Evolutionary conservation across 1,140 invertebrate species (phyloP).

Genomic region (Capitella teleta): DNA sequence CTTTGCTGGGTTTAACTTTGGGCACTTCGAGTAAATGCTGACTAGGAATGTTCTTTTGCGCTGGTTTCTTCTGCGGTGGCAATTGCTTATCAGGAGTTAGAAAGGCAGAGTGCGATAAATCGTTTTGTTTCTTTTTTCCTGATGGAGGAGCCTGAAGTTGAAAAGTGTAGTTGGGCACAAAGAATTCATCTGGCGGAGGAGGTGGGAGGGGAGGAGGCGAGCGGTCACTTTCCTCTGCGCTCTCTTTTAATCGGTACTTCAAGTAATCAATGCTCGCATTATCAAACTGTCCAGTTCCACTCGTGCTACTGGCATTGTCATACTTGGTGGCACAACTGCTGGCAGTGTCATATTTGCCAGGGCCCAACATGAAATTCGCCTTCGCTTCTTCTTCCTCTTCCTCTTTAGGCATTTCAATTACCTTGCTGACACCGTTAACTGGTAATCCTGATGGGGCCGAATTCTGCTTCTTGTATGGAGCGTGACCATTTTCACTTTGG

Average conservation of each 20-base stretch:
- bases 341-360: not conserved
- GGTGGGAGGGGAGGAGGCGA: constrained; percentile 3
- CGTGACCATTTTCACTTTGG: too few species aligned
- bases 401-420: too few species aligned
- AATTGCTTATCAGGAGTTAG: not conserved
- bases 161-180: too few species aligned
- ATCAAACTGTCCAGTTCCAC: too few species aligned
- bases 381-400: too few species aligned
- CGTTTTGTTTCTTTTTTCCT: not conserved
- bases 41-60: not conserved
- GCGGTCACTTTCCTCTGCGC: not conserved
- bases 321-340: not conserved
- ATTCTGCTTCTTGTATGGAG: too few species aligned
- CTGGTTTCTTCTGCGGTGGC: not conserved
- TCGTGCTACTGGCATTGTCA: too few species aligned
- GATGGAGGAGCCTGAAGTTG: not conserved
- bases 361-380: not conserved
- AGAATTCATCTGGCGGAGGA: not conserved
- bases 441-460: too few species aligned
- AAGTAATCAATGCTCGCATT: too few species aligned
- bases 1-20: not conserved
- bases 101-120: not conserved
- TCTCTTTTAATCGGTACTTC: too few species aligned
- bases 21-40: not conserved
- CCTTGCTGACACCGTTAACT: too few species aligned